A percentile compares a stretch with the other conserved stretches of the same genome.
phyloP scores from a whole-genome alignment of 2,797 vertebrate genomes.

The Astyanax mexicanus region DNA sequence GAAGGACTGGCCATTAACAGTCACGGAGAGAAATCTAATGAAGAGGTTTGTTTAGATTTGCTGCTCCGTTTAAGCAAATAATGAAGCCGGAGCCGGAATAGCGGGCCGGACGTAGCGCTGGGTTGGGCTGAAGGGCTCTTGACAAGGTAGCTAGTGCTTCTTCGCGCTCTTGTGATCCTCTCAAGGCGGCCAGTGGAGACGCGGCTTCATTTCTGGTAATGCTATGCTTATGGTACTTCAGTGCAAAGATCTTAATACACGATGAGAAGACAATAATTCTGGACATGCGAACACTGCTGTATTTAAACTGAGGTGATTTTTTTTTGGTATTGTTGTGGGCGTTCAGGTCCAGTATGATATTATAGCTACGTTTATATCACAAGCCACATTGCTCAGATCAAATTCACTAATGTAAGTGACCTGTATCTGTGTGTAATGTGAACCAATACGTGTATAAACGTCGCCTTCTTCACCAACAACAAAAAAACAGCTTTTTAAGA shows the following conservation, averaged over 20 bases:
- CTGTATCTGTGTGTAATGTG: too few species aligned
- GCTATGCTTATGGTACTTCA: slow-evolving; percentile 44
- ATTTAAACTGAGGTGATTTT: background rate
- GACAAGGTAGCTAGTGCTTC: slow-evolving; percentile 19
- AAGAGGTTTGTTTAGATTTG: slow-evolving; percentile 28
- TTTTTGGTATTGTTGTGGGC: background rate
- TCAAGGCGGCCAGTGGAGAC: slow-evolving; percentile 42
- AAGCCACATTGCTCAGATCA: too few species aligned
- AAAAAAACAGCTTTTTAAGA: too few species aligned
- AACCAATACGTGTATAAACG: too few species aligned
- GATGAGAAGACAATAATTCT: background rate
- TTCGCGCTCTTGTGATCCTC: slow-evolving; percentile 9
- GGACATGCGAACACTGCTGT: background rate
- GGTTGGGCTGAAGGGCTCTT: slow-evolving; percentile 42
- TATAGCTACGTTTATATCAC: too few species aligned
- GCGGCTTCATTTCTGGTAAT: slow-evolving; percentile 41
- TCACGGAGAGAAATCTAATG: slow-evolving; percentile 16
- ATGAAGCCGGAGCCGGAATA: slow-evolving; percentile 1
- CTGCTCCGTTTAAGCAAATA: slow-evolving; percentile 29
- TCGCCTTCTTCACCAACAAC: too few species aligned
- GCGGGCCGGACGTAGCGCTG: background rate
- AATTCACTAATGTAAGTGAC: too few species aligned
- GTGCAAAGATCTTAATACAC: slow-evolving; percentile 36
- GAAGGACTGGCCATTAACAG: slow-evolving; percentile 26
- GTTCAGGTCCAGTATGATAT: background rate